phyloP scores from a whole-genome alignment of 2,113 vertebrate genomes.

The Nannobrachium achirus region DNA sequence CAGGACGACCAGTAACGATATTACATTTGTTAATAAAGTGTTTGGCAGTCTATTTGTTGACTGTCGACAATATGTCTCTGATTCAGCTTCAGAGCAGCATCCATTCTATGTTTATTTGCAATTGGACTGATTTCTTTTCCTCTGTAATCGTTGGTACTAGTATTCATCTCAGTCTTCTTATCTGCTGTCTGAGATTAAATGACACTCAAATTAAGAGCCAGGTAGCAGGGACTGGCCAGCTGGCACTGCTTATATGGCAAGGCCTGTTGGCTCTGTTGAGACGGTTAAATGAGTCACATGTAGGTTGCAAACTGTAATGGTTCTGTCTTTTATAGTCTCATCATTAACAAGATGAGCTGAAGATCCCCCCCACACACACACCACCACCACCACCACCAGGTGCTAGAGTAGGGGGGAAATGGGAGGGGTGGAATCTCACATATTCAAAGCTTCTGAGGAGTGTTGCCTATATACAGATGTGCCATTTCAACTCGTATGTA shows the following conservation, averaged over 20 bases:
- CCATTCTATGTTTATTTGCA: conserved; percentile 28
- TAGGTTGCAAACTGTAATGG: conserved; percentile 2
- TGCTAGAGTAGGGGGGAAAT: too few relatives aligned
- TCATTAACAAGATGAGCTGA: neutral
- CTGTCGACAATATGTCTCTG: neutral
- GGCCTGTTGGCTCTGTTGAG: conserved; percentile 10
- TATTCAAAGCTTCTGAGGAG: neutral
- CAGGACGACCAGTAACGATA: too few relatives aligned
- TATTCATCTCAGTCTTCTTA: conserved; percentile 29
- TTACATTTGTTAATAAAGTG: neutral
- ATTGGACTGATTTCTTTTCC: conserved; percentile 38
- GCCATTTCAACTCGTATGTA: too few relatives aligned
- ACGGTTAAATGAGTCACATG: conserved; percentile 18
- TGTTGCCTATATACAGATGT: neutral
- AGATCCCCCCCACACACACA: neutral
- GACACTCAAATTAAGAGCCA: conserved; percentile 29
- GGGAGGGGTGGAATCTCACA: neutral
- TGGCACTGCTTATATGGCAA: conserved; percentile 32
- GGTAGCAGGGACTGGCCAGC: conserved; percentile 26
- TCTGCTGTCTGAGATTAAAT: conserved; percentile 31
- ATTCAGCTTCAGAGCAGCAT: neutral
- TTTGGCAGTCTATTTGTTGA: neutral
- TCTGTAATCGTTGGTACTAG: conserved; percentile 21
- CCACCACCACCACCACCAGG: too few relatives aligned
- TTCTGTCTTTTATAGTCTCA: conserved; percentile 13